Evolutionary conservation across 2,797 vertebrate genomes (phyloP).

Genomic region (Hydrolagus colliei): DNA sequence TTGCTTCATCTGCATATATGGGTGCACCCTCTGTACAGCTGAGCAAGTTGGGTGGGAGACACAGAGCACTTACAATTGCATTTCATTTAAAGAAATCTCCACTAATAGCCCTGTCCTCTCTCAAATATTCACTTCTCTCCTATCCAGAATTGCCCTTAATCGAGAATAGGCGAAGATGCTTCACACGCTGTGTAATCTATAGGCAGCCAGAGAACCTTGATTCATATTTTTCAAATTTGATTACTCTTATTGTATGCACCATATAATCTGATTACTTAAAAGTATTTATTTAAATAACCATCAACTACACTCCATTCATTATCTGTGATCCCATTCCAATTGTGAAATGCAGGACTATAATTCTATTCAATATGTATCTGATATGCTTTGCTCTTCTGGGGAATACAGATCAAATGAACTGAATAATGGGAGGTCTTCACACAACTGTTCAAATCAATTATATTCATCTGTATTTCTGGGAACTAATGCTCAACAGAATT

Average conservation of each 20-base stretch:
- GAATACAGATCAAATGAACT: not conserved
- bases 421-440: not conserved
- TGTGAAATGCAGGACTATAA: not conserved
- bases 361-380: not conserved
- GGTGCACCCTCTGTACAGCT: not conserved
- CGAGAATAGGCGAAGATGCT: not conserved
- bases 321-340: not conserved
- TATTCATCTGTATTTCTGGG: not conserved
- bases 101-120: too few relatives aligned
- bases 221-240: too few relatives aligned
- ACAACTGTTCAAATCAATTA: too few relatives aligned
- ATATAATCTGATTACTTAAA: too few relatives aligned
- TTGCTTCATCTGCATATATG: not conserved
- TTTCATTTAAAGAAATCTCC: too few relatives aligned
- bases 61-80: too few relatives aligned
- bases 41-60: not conserved
- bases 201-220: too few relatives aligned
- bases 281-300: not conserved
- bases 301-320: not conserved
- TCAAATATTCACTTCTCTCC: not conserved
- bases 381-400: not conserved
- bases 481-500: not conserved
- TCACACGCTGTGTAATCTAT: too few relatives aligned
- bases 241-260: too few relatives aligned
- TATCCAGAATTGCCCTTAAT: not conserved